phyloP scores from a whole-genome alignment of 2,797 vertebrate genomes.

The Molossus molossus region DNA sequence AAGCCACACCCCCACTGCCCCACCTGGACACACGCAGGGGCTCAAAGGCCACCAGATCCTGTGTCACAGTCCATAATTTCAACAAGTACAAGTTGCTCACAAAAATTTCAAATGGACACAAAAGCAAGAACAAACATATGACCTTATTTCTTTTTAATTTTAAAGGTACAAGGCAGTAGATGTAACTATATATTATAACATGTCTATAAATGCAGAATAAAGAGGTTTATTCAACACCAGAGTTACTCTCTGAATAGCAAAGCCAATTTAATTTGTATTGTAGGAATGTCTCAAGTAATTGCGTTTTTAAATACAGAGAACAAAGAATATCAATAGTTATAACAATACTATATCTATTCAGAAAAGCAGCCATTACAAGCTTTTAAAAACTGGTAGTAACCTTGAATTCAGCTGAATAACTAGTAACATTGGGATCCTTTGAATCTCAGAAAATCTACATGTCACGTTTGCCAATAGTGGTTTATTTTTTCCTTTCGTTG shows the following conservation, averaged over 20 bases:
- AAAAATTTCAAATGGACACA: neutral
- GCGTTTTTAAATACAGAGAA: conserved; percentile 2
- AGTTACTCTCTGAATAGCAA: neutral
- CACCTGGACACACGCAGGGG: neutral
- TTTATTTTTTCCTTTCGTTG: neutral
- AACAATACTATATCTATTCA: neutral
- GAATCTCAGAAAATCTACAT: conserved; percentile 36
- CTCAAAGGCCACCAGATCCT: neutral
- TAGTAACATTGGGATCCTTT: neutral
- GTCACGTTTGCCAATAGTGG: neutral
- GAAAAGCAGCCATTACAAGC: conserved; percentile 2
- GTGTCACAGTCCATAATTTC: neutral
- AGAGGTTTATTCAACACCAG: neutral
- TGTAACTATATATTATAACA: neutral
- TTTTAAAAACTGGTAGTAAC: neutral
- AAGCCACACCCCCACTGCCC: neutral
- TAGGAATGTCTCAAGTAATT: neutral
- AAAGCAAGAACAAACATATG: neutral
- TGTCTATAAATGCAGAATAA: neutral
- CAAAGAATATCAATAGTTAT: neutral
- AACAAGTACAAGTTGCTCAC: neutral
- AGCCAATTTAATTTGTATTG: neutral
- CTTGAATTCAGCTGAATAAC: neutral
- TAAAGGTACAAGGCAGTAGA: neutral
- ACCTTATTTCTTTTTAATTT: conserved; percentile 18